Percentiles rank a stretch among this genome's conserved stretches.
These are phyloP conservation scores for Micromussa lordhowensis DNA, from an alignment of 92 coral and sea anemone genomes.

Conservation along the genomic window DNA sequence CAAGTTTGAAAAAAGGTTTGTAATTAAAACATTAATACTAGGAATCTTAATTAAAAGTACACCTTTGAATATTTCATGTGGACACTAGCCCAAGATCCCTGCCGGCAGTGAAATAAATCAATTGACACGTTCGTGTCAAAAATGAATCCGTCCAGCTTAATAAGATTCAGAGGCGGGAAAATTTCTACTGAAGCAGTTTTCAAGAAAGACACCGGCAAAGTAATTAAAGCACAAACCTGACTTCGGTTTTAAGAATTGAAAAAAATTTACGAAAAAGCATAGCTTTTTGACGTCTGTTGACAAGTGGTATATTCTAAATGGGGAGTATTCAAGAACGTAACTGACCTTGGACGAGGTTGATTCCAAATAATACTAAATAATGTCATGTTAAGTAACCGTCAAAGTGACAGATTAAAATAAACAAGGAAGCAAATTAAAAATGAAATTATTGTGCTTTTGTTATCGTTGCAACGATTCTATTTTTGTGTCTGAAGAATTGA, in stretches of 20 bases:
- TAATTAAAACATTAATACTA: neutral
- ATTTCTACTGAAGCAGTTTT: too few species aligned
- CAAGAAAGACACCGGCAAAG: neutral
- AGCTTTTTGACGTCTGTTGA: neutral
- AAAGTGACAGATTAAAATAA: conserved; percentile 1
- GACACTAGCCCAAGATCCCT: neutral
- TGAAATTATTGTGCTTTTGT: conserved; percentile 7
- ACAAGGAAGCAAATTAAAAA: conserved; percentile 34
- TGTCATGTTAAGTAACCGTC: neutral
- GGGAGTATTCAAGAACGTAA: neutral
- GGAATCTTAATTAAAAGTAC: neutral
- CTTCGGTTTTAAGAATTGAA: neutral
- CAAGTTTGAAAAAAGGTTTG: neutral
- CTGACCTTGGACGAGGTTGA: neutral
- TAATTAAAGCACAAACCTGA: neutral
- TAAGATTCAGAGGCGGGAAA: neutral
- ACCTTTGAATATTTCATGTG: neutral
- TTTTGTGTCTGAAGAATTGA: neutral
- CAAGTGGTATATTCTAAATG: neutral
- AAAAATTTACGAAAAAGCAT: neutral
- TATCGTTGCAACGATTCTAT: neutral
- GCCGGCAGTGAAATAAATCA: neutral
- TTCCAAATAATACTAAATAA: neutral
- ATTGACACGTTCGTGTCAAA: conserved; percentile 1
- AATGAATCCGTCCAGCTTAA: neutral